Evolutionary conservation across 2,888 invertebrate species (phyloP), one percentile per base, ranked within the genome.

Genomic region (Melanostoma scalare): DNA sequence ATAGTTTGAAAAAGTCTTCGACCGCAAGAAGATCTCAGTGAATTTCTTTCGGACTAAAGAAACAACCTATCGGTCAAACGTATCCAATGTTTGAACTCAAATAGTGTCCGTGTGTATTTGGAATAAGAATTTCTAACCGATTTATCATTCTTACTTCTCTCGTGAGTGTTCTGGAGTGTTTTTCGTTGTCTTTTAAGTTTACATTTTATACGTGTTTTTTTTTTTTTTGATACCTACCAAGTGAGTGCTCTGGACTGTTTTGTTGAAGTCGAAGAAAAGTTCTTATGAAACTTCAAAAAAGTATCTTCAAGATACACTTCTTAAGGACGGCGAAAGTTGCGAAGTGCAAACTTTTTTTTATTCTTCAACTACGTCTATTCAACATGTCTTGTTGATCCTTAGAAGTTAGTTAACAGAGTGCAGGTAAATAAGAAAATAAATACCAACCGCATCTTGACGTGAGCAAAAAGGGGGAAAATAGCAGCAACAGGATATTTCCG

Each of bases 1-100:
- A 79, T 84, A 84, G 84, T 84, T 78, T 60, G 74, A 69, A 84
- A 69, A 84, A 84, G 79, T 84, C 79, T 84, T 84, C 84, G 84
- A 84, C 79, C 84, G 84, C 73, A 79, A 84, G 74, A 84, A 84
- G 79, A 84, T 69, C 84, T 84, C 71, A 52, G 67, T 46, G 74
- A 73, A 69, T 73, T 53, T 73, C 52, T 56, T 42, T 61, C 50
- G 46, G 42, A 48, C 10, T 40, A n/a, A 42, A 9, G 44, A 77
- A 42, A 68, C 56, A 56, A 68, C 74, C 68, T 73, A 82, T 82
- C 82, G 77, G 81, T 73, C 53, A 53, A 75, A 60, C 20, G 68
- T 48, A 38, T 53, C 53, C 52, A 38, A 63, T 61, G n/a, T 50
- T 74, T 71, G 6, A 52, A 46, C 31, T 73, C 63, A 75, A 55